These are phyloP conservation scores for Amphipyra tragopoginis DNA, from an alignment of 2,888 invertebrate genomes.

Conservation along the genomic window DNA sequence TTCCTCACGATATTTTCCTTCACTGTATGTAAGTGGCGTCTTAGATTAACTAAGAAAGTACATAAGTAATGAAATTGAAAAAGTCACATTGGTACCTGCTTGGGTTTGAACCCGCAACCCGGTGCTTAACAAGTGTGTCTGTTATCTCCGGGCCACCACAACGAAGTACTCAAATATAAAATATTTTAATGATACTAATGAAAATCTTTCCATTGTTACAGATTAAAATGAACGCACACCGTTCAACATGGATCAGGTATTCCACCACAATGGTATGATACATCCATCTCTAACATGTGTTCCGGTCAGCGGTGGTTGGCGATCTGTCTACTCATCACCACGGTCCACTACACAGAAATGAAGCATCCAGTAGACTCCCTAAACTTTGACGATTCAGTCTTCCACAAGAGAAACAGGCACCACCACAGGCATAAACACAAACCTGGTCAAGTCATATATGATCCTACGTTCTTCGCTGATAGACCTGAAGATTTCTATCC, in stretches of 20 bases:
- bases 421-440: slow-evolving; percentile 83
- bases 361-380: slow-evolving; percentile 66
- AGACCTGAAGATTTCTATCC: slow-evolving; percentile 65
- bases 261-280: slow-evolving; percentile 78
- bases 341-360: slow-evolving; percentile 77
- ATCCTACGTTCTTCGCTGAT: slow-evolving; percentile 63
- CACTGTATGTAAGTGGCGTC: too few species aligned
- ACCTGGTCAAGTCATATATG: slow-evolving; percentile 62
- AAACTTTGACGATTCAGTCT: slow-evolving; percentile 59
- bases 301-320: slow-evolving; percentile 79
- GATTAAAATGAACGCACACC: slow-evolving; percentile 75
- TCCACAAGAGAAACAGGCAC: slow-evolving; percentile 69
- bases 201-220: slow-evolving; percentile 70
- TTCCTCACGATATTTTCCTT: too few species aligned
- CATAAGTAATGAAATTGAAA: too few species aligned
- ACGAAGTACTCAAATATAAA: too few species aligned
- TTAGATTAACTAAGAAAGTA: too few species aligned
- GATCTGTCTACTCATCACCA: slow-evolving; percentile 74
- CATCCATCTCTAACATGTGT: slow-evolving; percentile 75
- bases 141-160: too few species aligned
- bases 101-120: too few species aligned
- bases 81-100: too few species aligned
- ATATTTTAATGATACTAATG: slow-evolving; percentile 13
- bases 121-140: too few species aligned
- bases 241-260: slow-evolving; percentile 73